These are phyloP conservation scores for Agonopterix arenella DNA, from an alignment of 2,888 invertebrate species.

Conservation along the genomic window DNA sequence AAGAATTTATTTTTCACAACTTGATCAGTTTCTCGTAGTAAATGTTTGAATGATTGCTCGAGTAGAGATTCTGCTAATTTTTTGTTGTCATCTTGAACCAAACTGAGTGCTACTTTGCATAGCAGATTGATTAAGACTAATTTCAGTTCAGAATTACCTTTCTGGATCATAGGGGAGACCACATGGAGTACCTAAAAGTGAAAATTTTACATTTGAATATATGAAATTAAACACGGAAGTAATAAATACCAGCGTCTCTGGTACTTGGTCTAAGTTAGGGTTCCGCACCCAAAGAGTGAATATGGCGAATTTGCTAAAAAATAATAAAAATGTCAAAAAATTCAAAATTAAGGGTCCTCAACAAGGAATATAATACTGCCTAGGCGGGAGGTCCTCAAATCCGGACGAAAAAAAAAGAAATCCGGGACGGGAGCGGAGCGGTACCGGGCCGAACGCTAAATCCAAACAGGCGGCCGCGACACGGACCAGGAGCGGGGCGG, in stretches of 20 bases:
- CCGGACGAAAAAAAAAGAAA: no score
- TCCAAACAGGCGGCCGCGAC: no score
- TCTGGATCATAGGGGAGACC: constrained; percentile 30
- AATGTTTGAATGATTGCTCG: constrained; percentile 23
- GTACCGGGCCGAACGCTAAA: no score
- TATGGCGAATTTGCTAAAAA: no score
- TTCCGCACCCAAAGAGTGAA: no score
- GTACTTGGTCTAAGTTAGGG: no score
- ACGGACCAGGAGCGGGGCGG: no score
- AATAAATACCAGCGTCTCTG: not conserved
- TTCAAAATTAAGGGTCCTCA: no score
- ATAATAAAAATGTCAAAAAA: no score
- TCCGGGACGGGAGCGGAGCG: no score
- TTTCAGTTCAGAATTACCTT: constrained; percentile 40
- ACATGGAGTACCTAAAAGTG: constrained; percentile 42
- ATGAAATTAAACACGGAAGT: not conserved
- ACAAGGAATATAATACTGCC: no score
- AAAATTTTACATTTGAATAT: not conserved
- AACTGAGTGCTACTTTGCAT: constrained; percentile 31
- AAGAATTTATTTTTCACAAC: constrained; percentile 28
- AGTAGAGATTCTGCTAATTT: constrained; percentile 19
- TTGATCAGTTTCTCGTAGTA: constrained; percentile 25
- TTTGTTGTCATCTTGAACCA: constrained; percentile 26
- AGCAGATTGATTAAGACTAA: constrained; percentile 34
- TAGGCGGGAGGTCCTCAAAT: no score